Base-by-base conservation (phyloP, 2,797 vertebrate species). In the Novumbra hubbsi region DNA sequence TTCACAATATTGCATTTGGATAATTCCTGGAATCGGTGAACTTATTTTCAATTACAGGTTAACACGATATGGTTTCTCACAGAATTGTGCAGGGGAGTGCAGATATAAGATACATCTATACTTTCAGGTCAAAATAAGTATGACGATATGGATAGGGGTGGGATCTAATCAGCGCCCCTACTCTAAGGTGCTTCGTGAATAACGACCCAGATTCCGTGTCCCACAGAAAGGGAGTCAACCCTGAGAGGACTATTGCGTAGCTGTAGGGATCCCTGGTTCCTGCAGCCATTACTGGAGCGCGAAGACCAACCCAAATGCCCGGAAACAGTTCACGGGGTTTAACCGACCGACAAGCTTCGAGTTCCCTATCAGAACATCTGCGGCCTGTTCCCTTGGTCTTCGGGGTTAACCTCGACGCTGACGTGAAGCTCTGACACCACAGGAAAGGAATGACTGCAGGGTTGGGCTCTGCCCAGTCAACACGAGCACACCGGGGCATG, bases 401-500 rank as follows among this genome's bases (percentile, higher is more conserved):
- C 17, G 24, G 30, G 67, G 74, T 70, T 66, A 69, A 79, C 71
- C 78, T 73, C 60, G 34, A 73, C 21, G n/a, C 70, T 57, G 45
- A 72, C 34, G 32, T 45, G 15, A 75, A 72, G 45, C 52, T 57
- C 38, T 63, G 52, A 49, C 41, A 41, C 55, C 77, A 75, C 77
- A 64, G 30, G 19, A 66, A 57, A 41, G 68, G 49, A 60, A 69
- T 69, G 32, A 71, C 48, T 38, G 15, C 5, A 62, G 66, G 32
- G 34, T 8, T 16, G 30, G 64, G 64, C 49, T 71, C 12, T 8
- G 52, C 24, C 41, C 52, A 5, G 50, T 52, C 19, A 17, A 52
- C 19, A 55, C 50, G 7, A 16, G n/a, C 50, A 9, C 5, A 4
- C 16, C 2, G 2, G 32, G 17, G 19, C 71, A 72, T 72, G 32